Percentiles rank a stretch among this genome's conserved stretches.
These are phyloP conservation scores for Tenodera sinensis DNA, from an alignment of 2,888 invertebrate species.

Conservation along the genomic window DNA sequence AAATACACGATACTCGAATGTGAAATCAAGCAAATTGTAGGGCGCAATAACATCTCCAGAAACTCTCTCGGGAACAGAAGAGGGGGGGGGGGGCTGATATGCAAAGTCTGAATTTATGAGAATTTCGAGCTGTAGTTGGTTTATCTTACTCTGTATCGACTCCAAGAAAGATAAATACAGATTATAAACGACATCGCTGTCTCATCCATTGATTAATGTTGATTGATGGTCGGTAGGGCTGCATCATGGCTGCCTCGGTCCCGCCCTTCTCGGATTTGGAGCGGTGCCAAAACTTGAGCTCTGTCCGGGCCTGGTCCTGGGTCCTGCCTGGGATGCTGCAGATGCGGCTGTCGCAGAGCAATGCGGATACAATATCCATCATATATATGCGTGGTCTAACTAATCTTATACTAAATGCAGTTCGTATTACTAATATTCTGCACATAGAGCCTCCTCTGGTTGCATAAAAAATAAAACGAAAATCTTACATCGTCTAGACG, in stretches of 20 bases:
- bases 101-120: not conserved
- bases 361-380: not conserved
- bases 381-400: too few relatives aligned
- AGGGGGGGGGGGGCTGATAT: not conserved
- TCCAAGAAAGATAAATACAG: not conserved
- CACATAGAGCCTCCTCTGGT: too few relatives aligned
- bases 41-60: not conserved
- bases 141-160: not conserved
- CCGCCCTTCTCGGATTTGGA: not conserved
- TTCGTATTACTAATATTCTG: too few relatives aligned
- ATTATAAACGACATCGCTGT: not conserved
- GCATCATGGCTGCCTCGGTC: not conserved
- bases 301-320: not conserved
- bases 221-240: not conserved
- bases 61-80: not conserved
- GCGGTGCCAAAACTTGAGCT: not conserved
- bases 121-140: not conserved
- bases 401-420: too few relatives aligned
- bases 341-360: not conserved
- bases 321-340: not conserved
- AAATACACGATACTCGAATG: too few relatives aligned
- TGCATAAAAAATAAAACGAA: too few relatives aligned
- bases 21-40: too few relatives aligned
- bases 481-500: too few relatives aligned
- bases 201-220: not conserved